Conservation (phyloP, 2,888 invertebrate genomes). For the Myopa tessellatipennis region DNA sequence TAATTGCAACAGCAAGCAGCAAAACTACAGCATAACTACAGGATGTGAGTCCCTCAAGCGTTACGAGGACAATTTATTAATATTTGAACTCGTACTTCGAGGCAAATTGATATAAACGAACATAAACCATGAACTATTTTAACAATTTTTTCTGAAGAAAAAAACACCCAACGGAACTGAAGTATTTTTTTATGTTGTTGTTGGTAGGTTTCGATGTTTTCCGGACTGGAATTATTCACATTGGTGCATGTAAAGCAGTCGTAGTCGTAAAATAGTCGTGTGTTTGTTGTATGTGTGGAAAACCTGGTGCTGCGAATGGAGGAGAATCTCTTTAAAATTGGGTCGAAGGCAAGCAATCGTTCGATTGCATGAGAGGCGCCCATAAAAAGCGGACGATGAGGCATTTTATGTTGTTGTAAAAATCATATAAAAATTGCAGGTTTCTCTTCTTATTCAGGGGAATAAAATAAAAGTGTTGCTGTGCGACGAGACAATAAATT, state of each 20-base stretch:
- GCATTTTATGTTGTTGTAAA: conserved; percentile 27
- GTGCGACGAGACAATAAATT: conserved; percentile 21
- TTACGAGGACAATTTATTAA: neutral
- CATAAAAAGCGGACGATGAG: neutral
- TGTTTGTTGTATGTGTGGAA: neutral
- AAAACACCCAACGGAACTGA: neutral
- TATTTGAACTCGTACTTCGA: conserved; percentile 1
- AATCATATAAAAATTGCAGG: conserved; percentile 10
- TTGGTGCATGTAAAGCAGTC: neutral
- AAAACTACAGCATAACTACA: neutral
- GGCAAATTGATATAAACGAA: conserved; percentile 21
- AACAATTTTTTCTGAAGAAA: neutral
- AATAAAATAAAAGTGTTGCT: conserved; percentile 1
- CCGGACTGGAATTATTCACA: neutral
- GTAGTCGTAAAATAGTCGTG: neutral
- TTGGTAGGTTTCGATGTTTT: too few species aligned
- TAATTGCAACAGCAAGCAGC: neutral
- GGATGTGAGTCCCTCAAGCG: conserved; percentile 3
- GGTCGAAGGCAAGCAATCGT: conserved; percentile 4
- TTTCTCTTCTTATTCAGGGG: too few species aligned
- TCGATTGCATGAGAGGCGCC: neutral
- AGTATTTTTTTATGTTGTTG: too few species aligned
- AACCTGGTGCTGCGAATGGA: neutral
- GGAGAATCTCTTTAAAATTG: neutral
- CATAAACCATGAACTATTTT: neutral